Percentiles rank a stretch among this genome's conserved stretches.
phyloP scores from a whole-genome alignment of 2,797 vertebrate genomes.

The Poecile montanus region DNA sequence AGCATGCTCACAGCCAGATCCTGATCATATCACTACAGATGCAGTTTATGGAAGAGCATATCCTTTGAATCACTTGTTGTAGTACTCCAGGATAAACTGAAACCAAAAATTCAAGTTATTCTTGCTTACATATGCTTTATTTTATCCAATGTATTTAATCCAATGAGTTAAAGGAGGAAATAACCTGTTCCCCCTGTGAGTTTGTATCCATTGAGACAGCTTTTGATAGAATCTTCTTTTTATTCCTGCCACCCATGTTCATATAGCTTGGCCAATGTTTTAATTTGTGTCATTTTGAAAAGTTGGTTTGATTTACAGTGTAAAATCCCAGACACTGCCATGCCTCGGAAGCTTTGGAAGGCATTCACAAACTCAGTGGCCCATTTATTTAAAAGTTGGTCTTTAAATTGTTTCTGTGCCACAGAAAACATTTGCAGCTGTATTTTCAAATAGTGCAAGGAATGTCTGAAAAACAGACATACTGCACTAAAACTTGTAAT shows the following conservation, averaged over 20 bases:
- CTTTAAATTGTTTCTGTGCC: background rate
- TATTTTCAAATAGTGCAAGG: background rate
- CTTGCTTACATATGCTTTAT: background rate
- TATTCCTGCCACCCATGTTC: background rate
- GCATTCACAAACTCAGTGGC: background rate
- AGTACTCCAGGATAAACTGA: background rate
- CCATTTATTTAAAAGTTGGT: background rate
- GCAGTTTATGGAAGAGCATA: background rate
- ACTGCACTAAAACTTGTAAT: accelerated
- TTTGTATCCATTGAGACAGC: background rate
- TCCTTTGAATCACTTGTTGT: background rate
- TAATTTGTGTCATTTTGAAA: background rate
- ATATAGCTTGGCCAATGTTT: background rate
- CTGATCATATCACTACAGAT: background rate
- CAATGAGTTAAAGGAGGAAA: background rate
- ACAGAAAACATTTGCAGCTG: background rate
- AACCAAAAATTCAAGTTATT: background rate
- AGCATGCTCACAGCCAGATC: background rate
- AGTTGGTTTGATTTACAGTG: background rate
- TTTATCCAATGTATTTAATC: background rate
- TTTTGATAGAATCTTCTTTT: background rate
- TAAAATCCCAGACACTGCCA: background rate
- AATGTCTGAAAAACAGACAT: background rate
- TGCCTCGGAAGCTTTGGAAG: background rate
- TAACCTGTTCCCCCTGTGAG: background rate